phyloP scores from a whole-genome alignment of 1,140 invertebrate genomes.

The Camponotus floridanus region DNA sequence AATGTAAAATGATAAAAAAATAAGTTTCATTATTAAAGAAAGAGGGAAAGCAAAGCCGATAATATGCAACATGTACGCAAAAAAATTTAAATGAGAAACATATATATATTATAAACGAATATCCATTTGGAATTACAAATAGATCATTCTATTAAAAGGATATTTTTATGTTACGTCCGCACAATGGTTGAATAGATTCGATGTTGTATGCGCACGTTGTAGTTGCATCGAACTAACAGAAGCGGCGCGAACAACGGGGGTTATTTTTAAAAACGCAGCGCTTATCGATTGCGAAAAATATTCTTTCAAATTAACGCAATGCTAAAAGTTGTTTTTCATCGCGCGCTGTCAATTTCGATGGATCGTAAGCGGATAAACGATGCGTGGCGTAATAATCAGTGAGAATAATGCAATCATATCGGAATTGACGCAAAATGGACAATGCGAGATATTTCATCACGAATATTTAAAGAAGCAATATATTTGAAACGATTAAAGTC shows the following conservation, averaged over 20 bases:
- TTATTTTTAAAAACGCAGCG: conserved; percentile 47
- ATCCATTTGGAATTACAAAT: conserved; percentile 51
- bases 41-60: background rate
- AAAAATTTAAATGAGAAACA: conserved; percentile 10
- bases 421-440: conserved; percentile 20
- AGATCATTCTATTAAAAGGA: conserved; percentile 60
- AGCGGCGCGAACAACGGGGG: conserved; percentile 48
- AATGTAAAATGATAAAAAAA: background rate
- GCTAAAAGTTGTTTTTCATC: conserved; percentile 52
- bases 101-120: conserved; percentile 14
- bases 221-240: conserved; percentile 43
- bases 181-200: conserved; percentile 54
- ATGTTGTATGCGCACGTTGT: conserved; percentile 15
- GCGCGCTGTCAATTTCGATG: conserved; percentile 39
- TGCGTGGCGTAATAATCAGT: conserved; percentile 20
- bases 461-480: background rate
- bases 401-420: conserved; percentile 38
- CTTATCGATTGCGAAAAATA: conserved; percentile 58
- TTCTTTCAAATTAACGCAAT: conserved; percentile 59
- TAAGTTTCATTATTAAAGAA: conserved; percentile 3
- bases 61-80: background rate
- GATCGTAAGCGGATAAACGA: conserved; percentile 28
- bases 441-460: background rate
- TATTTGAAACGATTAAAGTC: background rate
- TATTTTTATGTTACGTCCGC: conserved; percentile 44